Base-by-base conservation (phyloP, 2,888 invertebrate species). In the Drosophila fungiperda region DNA sequence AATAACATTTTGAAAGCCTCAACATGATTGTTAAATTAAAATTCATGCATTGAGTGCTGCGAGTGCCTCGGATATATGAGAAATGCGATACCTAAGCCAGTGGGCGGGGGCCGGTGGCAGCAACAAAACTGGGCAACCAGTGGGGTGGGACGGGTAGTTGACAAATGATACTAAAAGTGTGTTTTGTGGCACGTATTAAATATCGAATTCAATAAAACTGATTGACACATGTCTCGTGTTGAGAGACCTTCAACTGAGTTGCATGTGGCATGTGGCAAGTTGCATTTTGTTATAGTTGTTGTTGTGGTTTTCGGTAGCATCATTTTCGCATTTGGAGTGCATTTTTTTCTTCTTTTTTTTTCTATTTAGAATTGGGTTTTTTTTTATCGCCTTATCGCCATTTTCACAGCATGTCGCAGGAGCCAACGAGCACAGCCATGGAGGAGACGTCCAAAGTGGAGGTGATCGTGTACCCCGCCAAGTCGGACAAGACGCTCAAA, bases 401-500 rank as follows among this genome's bases (percentile, higher is more conserved):
- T 77, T 81, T 73, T 84, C 75, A 17, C 77, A 84, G 80, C 75
- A 83, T 87, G 87, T 88, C 87, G 65, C 80, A 74, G 54, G 89
- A 89, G 63, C 48, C 66, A 64, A 65, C 35, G 52, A 71, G 67
- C 78, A 74, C 60, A 63, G 50, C 32, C 15, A 17, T 59, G 52
- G 80, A 81, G 63, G 89, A 87, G 63, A 83, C 80, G 64, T 84
- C 90, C 52, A 92, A 92, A 63, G 91, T 92, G 63, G 92, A 92
- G 76, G 92, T 92, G 35, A 92, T 93, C 62, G 92, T 93, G 42
- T 87, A 86, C 38, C 80, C 92, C 9, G 93, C 92, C 20, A 93
- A 93, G 68, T 92, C 93, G 61, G 92, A 92, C 36, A 92, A 93
- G 67, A 93, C 93, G 3, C 85, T 93, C 29, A 93, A 92, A 65